phyloP scores from a whole-genome alignment of 2,797 vertebrate species.

The Pelochelys cantorii region DNA sequence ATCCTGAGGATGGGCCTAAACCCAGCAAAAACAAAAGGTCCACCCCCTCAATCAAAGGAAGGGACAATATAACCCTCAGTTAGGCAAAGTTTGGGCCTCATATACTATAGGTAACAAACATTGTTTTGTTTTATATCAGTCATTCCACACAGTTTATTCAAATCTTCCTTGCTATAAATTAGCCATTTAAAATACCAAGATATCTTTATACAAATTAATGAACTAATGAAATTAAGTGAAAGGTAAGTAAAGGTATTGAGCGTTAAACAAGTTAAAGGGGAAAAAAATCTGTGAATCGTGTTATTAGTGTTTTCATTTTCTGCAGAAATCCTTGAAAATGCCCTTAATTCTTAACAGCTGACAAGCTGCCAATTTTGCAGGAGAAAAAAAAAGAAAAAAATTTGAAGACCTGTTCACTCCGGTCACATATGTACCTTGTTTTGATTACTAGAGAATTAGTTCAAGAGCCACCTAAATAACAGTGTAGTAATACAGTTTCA shows the following conservation, averaged over 20 bases:
- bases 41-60: background rate
- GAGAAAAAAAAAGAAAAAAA: constrained; percentile 37
- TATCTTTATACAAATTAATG: constrained; percentile 74
- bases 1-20: background rate
- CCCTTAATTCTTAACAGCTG: constrained; percentile 74
- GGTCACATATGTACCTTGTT: constrained; percentile 58
- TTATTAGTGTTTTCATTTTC: constrained; percentile 76
- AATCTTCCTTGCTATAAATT: constrained; percentile 61
- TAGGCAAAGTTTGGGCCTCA: background rate
- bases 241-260: constrained; percentile 73
- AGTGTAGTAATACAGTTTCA: constrained; percentile 45
- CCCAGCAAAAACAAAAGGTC: background rate
- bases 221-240: constrained; percentile 74
- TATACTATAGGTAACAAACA: background rate
- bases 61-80: background rate
- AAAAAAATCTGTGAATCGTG: constrained; percentile 61
- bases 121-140: constrained; percentile 18
- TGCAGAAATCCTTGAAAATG: constrained; percentile 68
- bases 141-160: background rate
- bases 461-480: constrained; percentile 63
- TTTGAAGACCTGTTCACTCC: too few species aligned
- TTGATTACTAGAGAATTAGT: constrained; percentile 54
- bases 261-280: constrained; percentile 59
- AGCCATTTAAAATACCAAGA: constrained; percentile 33
- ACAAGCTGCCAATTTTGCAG: constrained; percentile 69